Evolutionary conservation across 2,888 invertebrate species (phyloP).

Genomic region (Saturnia pavonia): DNA sequence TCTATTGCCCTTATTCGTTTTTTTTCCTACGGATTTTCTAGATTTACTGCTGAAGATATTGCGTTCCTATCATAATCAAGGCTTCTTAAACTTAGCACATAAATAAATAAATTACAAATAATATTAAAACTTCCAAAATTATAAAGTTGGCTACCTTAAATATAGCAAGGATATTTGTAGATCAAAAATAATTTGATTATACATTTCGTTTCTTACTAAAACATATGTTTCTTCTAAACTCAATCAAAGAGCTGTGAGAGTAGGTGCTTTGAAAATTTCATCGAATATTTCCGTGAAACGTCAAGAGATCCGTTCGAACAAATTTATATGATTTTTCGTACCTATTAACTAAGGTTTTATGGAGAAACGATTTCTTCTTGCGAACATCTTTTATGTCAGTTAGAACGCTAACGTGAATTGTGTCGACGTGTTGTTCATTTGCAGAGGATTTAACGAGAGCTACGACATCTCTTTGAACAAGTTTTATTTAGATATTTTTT

Average conservation of each 20-base stretch:
- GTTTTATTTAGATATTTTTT: neutral
- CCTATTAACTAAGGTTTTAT: neutral
- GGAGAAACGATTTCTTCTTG: neutral
- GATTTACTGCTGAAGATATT: no score
- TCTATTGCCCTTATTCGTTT: neutral
- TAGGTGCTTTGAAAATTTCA: neutral
- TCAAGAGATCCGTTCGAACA: neutral
- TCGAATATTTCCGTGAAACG: neutral
- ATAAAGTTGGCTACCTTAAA: neutral
- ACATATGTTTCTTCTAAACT: neutral
- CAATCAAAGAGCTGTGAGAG: neutral
- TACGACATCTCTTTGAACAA: neutral
- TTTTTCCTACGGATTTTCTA: neutral
- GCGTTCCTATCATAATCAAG: no score
- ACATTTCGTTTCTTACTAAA: neutral
- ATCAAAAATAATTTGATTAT: neutral
- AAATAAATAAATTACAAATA: no score
- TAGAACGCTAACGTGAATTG: neutral
- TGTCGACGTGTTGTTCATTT: neutral
- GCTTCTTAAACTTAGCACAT: no score
- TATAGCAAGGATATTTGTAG: neutral
- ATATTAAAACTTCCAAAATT: no score
- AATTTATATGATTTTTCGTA: neutral
- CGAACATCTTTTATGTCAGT: slow-evolving; percentile 19
- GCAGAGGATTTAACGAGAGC: slow-evolving; percentile 7